A percentile compares a stretch with the other conserved stretches of the same genome.
Evolutionary conservation across 2,113 vertebrate species (phyloP).

Genomic region (Smithornis capensis): DNA sequence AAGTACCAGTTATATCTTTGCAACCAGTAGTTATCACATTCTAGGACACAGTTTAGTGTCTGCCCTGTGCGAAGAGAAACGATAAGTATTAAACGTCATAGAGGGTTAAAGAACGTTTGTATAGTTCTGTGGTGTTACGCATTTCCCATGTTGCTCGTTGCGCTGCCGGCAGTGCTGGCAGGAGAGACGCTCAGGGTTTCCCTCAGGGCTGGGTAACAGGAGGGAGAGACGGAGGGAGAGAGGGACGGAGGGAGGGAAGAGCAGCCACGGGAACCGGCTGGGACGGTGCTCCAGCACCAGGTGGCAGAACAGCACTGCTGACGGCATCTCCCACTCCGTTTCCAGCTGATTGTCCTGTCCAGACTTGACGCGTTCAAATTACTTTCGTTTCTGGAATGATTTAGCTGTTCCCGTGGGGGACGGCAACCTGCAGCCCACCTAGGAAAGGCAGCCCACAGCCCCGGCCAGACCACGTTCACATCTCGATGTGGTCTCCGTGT

Average conservation of each 20-base stretch:
- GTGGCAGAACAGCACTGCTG: conserved; percentile 1
- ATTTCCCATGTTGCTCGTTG: fast-evolving
- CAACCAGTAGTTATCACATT: not conserved
- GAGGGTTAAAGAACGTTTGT: not conserved
- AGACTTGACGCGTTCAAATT: fast-evolving
- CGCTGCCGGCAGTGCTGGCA: fast-evolving
- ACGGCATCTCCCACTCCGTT: fast-evolving
- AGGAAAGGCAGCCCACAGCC: not conserved
- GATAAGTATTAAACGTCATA: not conserved
- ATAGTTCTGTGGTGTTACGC: fast-evolving
- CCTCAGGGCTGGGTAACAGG: fast-evolving
- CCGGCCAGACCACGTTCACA: fast-evolving
- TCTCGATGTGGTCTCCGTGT: fast-evolving
- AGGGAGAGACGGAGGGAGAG: fast-evolving
- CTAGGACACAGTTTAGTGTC: not conserved
- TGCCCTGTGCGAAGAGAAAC: not conserved
- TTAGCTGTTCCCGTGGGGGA: not conserved
- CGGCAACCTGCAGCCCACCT: not conserved
- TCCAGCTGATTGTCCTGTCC: fast-evolving
- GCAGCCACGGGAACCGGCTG: not conserved
- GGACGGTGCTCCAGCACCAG: not conserved
- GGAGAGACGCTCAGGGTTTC: not conserved
- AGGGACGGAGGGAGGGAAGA: too few relatives aligned
- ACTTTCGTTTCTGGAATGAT: not conserved
- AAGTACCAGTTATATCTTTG: not conserved